A percentile compares a stretch with the other conserved stretches of the same genome.
Conservation (phyloP, 2,888 invertebrate species). For the Cotesia congregata region DNA sequence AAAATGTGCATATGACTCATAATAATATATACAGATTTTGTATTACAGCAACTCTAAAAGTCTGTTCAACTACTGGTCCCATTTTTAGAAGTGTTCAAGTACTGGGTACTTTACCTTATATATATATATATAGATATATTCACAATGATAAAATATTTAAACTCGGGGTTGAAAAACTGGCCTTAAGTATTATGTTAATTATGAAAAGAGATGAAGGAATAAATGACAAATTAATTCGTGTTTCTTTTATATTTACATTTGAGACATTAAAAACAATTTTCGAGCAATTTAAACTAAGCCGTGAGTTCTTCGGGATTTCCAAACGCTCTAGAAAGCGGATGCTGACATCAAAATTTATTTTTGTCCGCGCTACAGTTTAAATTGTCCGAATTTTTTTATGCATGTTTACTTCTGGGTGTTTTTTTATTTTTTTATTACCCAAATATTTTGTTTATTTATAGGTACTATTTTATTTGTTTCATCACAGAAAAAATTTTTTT, state of each 20-base stretch:
- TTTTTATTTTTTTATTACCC: background rate
- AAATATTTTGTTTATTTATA: background rate
- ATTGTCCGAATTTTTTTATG: conserved; percentile 1
- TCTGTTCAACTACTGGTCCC: no score
- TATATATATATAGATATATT: no score
- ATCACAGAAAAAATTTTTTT: background rate
- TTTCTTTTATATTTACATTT: background rate
- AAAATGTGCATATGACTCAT: no score
- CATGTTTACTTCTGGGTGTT: background rate
- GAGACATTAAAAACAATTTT: background rate
- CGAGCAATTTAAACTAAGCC: background rate
- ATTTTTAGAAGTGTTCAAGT: no score
- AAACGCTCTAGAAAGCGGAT: background rate
- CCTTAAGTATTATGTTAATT: no score
- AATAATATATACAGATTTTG: no score
- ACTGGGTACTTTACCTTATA: no score
- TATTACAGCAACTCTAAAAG: no score
- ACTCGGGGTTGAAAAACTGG: no score
- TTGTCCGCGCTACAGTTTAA: conserved; percentile 17
- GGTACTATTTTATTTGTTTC: background rate
- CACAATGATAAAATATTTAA: no score
- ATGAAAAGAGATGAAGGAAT: background rate
- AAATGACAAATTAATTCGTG: background rate
- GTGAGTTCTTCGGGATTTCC: conserved; percentile 3
- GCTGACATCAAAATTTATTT: conserved; percentile 32